Percentiles rank a stretch among this genome's conserved stretches.
phyloP scores from a whole-genome alignment of 1,140 invertebrate species.

The Drosophila biarmipes region DNA sequence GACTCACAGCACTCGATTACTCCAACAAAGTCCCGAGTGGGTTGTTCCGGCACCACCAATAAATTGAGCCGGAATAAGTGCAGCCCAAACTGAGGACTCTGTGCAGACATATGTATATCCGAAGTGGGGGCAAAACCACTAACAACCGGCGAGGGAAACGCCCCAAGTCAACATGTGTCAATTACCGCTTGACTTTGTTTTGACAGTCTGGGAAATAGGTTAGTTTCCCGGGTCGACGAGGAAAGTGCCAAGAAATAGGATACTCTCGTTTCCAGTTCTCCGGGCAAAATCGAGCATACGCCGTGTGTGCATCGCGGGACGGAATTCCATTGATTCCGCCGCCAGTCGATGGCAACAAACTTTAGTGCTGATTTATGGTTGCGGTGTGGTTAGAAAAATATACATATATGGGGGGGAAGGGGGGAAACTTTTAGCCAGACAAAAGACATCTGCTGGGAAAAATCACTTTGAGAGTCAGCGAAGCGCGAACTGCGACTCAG shows the following conservation, averaged over 20 bases:
- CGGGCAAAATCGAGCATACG: constrained; percentile 40
- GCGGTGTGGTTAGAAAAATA: constrained; percentile 13
- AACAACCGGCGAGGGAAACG: constrained; percentile 10
- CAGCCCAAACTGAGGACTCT: constrained; percentile 14
- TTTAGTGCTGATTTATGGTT: constrained; percentile 38
- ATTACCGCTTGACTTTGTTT: constrained; percentile 76
- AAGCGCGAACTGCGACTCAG: constrained; percentile 43
- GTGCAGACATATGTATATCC: not conserved
- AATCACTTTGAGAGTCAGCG: constrained; percentile 57
- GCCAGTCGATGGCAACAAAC: constrained; percentile 23
- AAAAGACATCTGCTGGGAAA: constrained; percentile 34
- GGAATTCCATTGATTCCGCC: constrained; percentile 4
- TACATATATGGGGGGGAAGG: not conserved
- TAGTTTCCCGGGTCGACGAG: constrained; percentile 18
- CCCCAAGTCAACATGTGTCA: constrained; percentile 73
- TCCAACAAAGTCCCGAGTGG: constrained; percentile 4
- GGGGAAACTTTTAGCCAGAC: constrained; percentile 14
- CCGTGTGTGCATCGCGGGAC: constrained; percentile 14
- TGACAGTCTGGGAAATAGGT: constrained; percentile 71
- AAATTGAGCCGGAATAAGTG: constrained; percentile 39
- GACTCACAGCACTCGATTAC: constrained; percentile 1
- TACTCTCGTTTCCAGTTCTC: constrained; percentile 9
- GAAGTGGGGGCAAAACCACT: constrained; percentile 2
- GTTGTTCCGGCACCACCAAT: not conserved
- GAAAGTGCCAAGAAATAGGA: constrained; percentile 20